A percentile compares a stretch with the other conserved stretches of the same genome.
phyloP scores from a whole-genome alignment of 2,113 vertebrate genomes.

The Caranx melampygus region DNA sequence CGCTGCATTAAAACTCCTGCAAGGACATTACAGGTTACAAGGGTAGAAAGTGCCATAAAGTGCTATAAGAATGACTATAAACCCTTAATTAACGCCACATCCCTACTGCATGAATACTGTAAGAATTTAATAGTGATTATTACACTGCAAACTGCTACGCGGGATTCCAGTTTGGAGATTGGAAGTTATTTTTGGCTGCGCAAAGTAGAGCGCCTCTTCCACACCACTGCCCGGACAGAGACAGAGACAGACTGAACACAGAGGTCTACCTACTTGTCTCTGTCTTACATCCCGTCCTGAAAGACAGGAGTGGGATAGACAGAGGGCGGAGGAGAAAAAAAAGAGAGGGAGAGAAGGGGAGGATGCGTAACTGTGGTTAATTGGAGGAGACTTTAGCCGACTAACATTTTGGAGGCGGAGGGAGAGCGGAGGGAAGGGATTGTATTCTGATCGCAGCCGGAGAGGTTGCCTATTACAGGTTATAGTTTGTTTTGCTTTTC shows the following conservation, averaged over 20 bases:
- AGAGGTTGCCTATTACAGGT: slow-evolving; percentile 4
- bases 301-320: slow-evolving; percentile 35
- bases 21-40: background rate
- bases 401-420: slow-evolving; percentile 23
- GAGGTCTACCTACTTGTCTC: slow-evolving; percentile 40
- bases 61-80: background rate
- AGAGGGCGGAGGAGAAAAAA: slow-evolving; percentile 2
- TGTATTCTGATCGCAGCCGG: slow-evolving; percentile 2
- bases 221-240: slow-evolving; percentile 61
- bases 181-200: slow-evolving; percentile 74
- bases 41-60: slow-evolving; percentile 4
- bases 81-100: background rate
- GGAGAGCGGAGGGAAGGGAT: slow-evolving; percentile 1
- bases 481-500: background rate
- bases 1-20: background rate
- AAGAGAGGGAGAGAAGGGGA: background rate
- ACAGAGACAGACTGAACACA: slow-evolving; percentile 32
- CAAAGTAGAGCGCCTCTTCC: slow-evolving; percentile 70
- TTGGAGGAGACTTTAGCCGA: slow-evolving; percentile 48
- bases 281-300: slow-evolving; percentile 35
- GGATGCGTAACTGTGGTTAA: slow-evolving; percentile 55
- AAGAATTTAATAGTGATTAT: slow-evolving; percentile 28
- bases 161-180: slow-evolving; percentile 60
- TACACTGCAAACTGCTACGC: slow-evolving; percentile 22
- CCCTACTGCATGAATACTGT: background rate